Evolutionary conservation across 2,888 invertebrate genomes (phyloP).

Genomic region (Drosophila leonis): DNA sequence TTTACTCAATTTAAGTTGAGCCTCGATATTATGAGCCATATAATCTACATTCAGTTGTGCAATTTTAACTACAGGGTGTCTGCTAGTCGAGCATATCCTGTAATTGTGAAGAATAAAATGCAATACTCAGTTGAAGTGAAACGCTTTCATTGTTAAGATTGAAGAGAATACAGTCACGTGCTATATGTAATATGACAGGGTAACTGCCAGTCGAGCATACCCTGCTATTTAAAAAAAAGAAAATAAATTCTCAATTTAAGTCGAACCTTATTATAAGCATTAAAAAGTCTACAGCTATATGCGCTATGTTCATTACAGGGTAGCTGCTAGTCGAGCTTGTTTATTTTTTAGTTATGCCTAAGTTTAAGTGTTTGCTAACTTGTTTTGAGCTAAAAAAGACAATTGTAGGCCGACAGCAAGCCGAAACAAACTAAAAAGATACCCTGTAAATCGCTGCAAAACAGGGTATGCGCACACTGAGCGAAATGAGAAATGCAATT

Average conservation of each 20-base stretch:
- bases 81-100: not conserved
- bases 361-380: conserved; percentile 21
- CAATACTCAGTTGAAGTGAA: not conserved
- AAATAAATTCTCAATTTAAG: not conserved
- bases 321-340: conserved; percentile 20
- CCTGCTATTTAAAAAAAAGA: no score
- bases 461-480: not conserved
- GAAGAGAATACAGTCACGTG: not conserved
- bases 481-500: not conserved
- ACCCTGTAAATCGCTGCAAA: conserved; percentile 31
- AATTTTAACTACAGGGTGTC: not conserved
- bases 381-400: conserved; percentile 5
- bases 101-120: not conserved
- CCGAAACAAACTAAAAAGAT: not conserved
- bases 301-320: conserved; percentile 1
- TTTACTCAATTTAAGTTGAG: not conserved
- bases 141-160: not conserved
- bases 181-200: conserved; percentile 1
- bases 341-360: conserved; percentile 3
- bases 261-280: not conserved
- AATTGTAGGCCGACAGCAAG: not conserved
- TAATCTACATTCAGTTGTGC: not conserved
- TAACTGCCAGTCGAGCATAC: conserved; percentile 14
- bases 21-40: not conserved
- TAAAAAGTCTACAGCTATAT: not conserved